These are phyloP conservation scores for Cataglyphis rosenhaueri DNA, from an alignment of 2,888 invertebrate species.

Conservation along the genomic window DNA sequence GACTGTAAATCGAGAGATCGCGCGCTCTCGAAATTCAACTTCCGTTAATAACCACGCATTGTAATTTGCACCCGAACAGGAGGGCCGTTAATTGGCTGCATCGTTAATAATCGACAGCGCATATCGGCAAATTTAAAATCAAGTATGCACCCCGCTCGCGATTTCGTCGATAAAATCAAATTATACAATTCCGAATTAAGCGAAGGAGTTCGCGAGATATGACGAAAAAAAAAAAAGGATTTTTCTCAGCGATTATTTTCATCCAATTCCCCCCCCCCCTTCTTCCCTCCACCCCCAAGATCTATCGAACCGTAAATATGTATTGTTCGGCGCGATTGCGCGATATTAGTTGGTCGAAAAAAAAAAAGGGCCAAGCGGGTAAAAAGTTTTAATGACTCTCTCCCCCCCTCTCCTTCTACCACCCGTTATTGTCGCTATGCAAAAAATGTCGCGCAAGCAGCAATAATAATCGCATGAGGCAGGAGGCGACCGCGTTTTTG, in stretches of 20 bases:
- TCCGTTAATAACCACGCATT: conserved; percentile 36
- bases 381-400: conserved; percentile 26
- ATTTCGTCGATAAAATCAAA: neutral
- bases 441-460: neutral
- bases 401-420: neutral
- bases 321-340: neutral
- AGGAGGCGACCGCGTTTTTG: neutral
- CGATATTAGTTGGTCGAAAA: conserved; percentile 26
- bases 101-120: conserved; percentile 11
- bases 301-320: conserved; percentile 11
- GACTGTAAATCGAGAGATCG: conserved; percentile 15
- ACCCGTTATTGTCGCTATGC: conserved; percentile 1
- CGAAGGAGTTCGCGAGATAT: neutral
- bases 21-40: conserved; percentile 23
- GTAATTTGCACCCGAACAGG: conserved; percentile 25
- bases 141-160: neutral
- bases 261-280: neutral
- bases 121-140: neutral
- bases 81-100: neutral
- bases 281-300: neutral
- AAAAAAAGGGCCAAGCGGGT: neutral
- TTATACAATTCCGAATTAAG: neutral
- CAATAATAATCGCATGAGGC: conserved; percentile 4
- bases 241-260: neutral
- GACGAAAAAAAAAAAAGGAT: neutral